A percentile compares a stretch with the other conserved stretches of the same genome.
Conservation (phyloP, 2,888 invertebrate genomes). For the Dasysyrphus albostriatus region DNA sequence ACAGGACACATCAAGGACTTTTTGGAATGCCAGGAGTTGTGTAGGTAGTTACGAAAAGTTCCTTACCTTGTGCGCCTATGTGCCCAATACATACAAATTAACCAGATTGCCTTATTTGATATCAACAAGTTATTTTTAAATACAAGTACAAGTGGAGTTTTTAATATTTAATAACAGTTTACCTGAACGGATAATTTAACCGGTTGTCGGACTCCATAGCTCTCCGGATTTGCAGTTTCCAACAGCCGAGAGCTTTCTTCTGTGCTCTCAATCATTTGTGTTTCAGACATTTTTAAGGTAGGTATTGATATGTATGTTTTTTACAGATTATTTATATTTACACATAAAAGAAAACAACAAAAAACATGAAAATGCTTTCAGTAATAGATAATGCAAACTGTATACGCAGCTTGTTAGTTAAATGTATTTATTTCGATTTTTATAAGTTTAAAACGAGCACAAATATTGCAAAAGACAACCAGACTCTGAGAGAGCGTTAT, state of each 20-base stretch:
- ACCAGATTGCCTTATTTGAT: conserved; percentile 7
- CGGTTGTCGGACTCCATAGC: conserved; percentile 82
- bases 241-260: conserved; percentile 82
- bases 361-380: conserved; percentile 23
- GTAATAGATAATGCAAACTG: background rate
- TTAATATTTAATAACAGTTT: conserved; percentile 51
- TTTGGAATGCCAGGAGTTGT: background rate
- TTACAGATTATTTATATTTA: conserved; percentile 22
- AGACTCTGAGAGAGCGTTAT: conserved; percentile 24
- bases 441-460: background rate
- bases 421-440: background rate
- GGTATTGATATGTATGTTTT: background rate
- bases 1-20: background rate
- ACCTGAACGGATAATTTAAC: conserved; percentile 78
- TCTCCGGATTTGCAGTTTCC: conserved; percentile 80
- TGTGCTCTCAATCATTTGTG: conserved; percentile 77
- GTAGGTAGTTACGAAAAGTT: background rate
- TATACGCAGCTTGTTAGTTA: background rate
- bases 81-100: conserved; percentile 1
- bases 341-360: conserved; percentile 27
- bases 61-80: background rate
- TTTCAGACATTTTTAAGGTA: conserved; percentile 57
- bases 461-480: conserved; percentile 9
- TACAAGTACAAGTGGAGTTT: conserved; percentile 4
- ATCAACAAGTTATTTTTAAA: conserved; percentile 38